phyloP scores from a whole-genome alignment of 2,888 invertebrate genomes.

The Sminthurides aquaticus region DNA sequence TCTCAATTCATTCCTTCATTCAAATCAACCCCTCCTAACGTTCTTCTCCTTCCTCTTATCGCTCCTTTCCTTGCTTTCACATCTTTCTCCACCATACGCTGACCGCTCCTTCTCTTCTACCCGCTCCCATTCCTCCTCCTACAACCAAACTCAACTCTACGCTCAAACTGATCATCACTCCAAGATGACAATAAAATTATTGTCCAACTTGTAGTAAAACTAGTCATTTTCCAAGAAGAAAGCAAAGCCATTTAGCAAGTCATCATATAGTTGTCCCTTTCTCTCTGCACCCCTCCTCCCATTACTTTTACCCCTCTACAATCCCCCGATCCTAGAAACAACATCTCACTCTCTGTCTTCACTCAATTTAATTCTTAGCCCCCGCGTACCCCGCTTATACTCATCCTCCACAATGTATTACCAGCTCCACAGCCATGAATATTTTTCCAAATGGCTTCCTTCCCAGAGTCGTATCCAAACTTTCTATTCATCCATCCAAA shows the following conservation, averaged over 20 bases:
- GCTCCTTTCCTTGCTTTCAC: too few species aligned
- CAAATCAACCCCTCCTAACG: too few species aligned
- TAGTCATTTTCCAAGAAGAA: not conserved
- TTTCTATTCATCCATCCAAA: conserved; percentile 5
- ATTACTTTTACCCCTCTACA: too few species aligned
- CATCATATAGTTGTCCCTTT: too few species aligned
- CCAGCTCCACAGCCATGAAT: conserved; percentile 20
- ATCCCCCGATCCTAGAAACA: conserved; percentile 3
- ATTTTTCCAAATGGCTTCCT: conserved; percentile 36
- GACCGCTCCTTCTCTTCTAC: too few species aligned
- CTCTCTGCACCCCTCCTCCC: conserved; percentile 5
- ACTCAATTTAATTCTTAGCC: not conserved
- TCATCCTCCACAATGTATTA: not conserved
- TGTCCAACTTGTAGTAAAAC: conserved; percentile 10
- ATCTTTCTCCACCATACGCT: too few species aligned
- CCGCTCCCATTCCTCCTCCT: too few species aligned
- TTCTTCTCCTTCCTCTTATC: too few species aligned
- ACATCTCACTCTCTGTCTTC: not conserved
- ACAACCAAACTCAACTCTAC: too few species aligned
- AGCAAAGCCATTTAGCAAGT: too few species aligned
- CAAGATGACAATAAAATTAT: conserved; percentile 20
- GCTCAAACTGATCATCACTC: conserved; percentile 9
- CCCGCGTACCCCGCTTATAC: not conserved
- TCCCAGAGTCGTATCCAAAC: conserved; percentile 21
- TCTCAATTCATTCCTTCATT: too few species aligned